Conservation (phyloP, 2,797 vertebrate genomes). For the Smutsia temminckii region DNA sequence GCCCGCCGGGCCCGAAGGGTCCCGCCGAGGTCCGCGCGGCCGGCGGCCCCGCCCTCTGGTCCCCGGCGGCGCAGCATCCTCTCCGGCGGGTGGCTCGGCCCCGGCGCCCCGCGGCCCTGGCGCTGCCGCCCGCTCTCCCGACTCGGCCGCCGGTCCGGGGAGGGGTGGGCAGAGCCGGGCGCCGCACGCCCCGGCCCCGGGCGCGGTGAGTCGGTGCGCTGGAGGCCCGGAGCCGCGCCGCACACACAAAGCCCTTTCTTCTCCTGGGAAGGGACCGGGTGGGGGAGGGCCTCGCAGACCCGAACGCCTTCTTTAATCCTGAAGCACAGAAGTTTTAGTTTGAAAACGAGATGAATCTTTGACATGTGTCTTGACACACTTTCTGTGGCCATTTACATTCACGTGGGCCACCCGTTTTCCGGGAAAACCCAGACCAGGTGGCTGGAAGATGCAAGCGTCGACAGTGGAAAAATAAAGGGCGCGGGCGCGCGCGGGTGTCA, state of each 20-base stretch:
- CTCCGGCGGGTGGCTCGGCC: not conserved
- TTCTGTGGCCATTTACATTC: conserved; percentile 38
- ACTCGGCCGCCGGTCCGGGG: not conserved
- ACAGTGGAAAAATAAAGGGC: not conserved
- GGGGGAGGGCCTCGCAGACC: conserved; percentile 36
- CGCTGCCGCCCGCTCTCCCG: not conserved
- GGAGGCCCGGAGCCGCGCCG: conserved; percentile 57
- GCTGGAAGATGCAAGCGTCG: not conserved
- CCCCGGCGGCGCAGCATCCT: conserved; percentile 31
- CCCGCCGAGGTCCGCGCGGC: conserved; percentile 72
- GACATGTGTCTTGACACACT: conserved; percentile 48
- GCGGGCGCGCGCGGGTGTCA: not conserved
- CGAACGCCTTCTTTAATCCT: not conserved
- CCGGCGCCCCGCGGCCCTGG: not conserved
- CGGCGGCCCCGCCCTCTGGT: conserved; percentile 58
- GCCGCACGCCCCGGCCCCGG: not conserved
- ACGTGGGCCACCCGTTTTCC: conserved; percentile 52
- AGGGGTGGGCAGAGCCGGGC: not conserved
- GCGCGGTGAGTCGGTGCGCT: conserved; percentile 48
- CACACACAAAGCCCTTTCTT: conserved; percentile 82
- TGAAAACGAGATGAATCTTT: conserved; percentile 37
- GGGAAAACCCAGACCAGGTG: conserved; percentile 15
- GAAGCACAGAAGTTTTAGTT: conserved; percentile 64
- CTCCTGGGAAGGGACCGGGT: conserved; percentile 63
- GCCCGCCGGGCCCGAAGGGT: conserved; percentile 74